Evolutionary conservation across 1,140 invertebrate species (phyloP).

Genomic region (Hirudo medicinalis): DNA sequence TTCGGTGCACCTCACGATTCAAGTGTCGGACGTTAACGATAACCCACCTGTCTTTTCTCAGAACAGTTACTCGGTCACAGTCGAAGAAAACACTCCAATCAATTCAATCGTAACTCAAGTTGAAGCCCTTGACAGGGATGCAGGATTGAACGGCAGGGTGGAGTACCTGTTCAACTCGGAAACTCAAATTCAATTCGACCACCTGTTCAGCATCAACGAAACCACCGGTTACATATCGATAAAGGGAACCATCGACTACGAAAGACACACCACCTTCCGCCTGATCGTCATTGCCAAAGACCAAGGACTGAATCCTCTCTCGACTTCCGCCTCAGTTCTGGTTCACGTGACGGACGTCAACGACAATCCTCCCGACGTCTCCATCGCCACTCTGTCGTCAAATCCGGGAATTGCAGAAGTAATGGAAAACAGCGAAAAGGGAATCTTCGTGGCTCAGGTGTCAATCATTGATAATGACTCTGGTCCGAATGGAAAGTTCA

Average conservation of each 20-base stretch:
- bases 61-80: background rate
- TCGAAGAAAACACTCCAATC: slow-evolving; percentile 8
- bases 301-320: slow-evolving; percentile 12
- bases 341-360: slow-evolving; percentile 75
- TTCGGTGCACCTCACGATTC: slow-evolving; percentile 12
- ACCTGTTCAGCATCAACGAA: slow-evolving; percentile 73
- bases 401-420: slow-evolving; percentile 30
- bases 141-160: slow-evolving; percentile 13
- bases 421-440: slow-evolving; percentile 17
- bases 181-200: slow-evolving; percentile 46
- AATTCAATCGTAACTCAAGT: slow-evolving; percentile 9
- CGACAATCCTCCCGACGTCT: slow-evolving; percentile 52
- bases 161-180: background rate
- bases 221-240: slow-evolving; percentile 62
- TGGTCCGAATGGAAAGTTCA: slow-evolving; percentile 16
- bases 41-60: slow-evolving; percentile 23
- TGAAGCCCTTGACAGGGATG: slow-evolving; percentile 16
- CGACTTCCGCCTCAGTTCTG: slow-evolving; percentile 26
- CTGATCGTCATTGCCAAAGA: slow-evolving; percentile 20
- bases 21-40: slow-evolving; percentile 21
- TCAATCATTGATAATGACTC: slow-evolving; percentile 18
- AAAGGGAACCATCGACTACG: slow-evolving; percentile 33
- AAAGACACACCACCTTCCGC: slow-evolving; percentile 11
- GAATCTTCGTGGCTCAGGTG: slow-evolving; percentile 23
- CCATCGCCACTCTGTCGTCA: slow-evolving; percentile 17